Conservation (phyloP, 2,888 invertebrate species). For the Laothoe populi region DNA sequence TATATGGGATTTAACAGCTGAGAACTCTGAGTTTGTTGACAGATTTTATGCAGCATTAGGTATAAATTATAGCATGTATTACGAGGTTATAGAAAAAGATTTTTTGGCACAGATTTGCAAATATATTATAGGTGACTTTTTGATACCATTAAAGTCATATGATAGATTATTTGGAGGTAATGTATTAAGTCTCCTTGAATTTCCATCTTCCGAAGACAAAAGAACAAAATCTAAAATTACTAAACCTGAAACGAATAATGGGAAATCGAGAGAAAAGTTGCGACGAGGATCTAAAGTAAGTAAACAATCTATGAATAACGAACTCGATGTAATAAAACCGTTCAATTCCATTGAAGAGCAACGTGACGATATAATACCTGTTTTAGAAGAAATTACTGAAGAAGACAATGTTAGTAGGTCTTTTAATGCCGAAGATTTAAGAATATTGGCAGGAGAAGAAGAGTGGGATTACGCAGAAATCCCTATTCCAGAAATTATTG, state of each 20-base stretch:
- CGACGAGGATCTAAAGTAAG: constrained; percentile 58
- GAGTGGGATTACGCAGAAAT: constrained; percentile 77
- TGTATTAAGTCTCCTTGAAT: constrained; percentile 63
- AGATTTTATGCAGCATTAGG: constrained; percentile 85
- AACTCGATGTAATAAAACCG: constrained; percentile 57
- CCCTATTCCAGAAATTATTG: constrained; percentile 62
- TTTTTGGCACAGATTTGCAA: constrained; percentile 80
- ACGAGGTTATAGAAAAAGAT: constrained; percentile 80
- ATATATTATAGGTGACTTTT: constrained; percentile 73
- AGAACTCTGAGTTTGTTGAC: constrained; percentile 80
- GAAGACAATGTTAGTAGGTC: constrained; percentile 48
- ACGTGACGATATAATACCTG: constrained; percentile 41
- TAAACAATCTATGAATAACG: constrained; percentile 49
- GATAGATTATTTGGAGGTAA: constrained; percentile 72
- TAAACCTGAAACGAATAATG: constrained; percentile 60
- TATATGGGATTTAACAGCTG: constrained; percentile 70
- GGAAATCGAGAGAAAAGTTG: constrained; percentile 62
- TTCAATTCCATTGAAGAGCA: constrained; percentile 48
- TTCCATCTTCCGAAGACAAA: constrained; percentile 65
- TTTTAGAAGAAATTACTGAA: constrained; percentile 47
- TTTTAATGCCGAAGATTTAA: constrained; percentile 50
- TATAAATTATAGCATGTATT: constrained; percentile 85
- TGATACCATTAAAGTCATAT: constrained; percentile 60
- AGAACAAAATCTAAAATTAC: constrained; percentile 66
- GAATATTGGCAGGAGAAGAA: constrained; percentile 70